Evolutionary conservation across 2,113 vertebrate species (phyloP).

Genomic region (Neotoma lepida): DNA sequence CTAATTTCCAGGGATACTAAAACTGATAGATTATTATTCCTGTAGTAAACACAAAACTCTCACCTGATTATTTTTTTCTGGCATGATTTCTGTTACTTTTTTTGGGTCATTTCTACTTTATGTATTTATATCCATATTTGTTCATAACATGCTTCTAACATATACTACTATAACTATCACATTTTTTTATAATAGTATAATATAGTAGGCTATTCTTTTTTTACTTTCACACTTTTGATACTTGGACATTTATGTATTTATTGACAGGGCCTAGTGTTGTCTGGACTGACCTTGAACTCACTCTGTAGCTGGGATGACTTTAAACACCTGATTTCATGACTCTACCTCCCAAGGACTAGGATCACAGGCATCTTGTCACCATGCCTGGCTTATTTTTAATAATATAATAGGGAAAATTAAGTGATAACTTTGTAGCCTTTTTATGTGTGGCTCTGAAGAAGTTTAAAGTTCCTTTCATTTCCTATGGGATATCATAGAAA

Average conservation of each 20-base stretch:
- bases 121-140: not conserved
- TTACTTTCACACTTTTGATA: not conserved
- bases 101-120: not conserved
- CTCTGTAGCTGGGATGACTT: not conserved
- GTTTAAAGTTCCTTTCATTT: constrained; percentile 21
- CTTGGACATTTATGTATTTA: not conserved
- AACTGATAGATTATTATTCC: not conserved
- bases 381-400: not conserved
- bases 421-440: not conserved
- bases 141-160: not conserved
- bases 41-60: not conserved
- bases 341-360: not conserved
- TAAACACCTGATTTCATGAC: not conserved
- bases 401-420: not conserved
- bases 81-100: not conserved
- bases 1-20: not conserved
- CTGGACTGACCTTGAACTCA: not conserved
- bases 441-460: constrained; percentile 23
- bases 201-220: not conserved
- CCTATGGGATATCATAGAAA: not conserved
- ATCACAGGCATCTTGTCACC: not conserved
- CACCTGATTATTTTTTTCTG: not conserved
- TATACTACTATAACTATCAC: not conserved
- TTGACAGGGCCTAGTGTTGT: not conserved
- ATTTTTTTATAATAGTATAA: not conserved